Evolutionary conservation across 2,888 invertebrate species (phyloP).

Genomic region (Epistrophe eligans): DNA sequence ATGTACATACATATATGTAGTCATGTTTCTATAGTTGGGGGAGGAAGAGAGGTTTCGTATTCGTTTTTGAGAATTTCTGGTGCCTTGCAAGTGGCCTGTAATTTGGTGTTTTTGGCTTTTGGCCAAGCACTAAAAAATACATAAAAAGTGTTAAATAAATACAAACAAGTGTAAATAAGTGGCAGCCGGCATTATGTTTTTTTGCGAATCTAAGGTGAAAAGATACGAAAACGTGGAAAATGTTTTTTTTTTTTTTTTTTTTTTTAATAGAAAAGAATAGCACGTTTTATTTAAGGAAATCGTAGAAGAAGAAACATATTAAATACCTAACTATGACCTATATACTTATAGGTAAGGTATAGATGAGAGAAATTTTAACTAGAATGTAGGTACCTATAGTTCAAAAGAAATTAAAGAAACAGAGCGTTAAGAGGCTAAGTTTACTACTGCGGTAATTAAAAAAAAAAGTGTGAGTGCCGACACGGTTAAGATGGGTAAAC

Average conservation of each 20-base stretch:
- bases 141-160: constrained; percentile 25
- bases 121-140: constrained; percentile 39
- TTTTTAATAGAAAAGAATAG: background rate
- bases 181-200: constrained; percentile 24
- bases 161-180: constrained; percentile 18
- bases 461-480: too few species aligned
- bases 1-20: too few species aligned
- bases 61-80: constrained; percentile 1
- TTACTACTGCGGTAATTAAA: too few species aligned
- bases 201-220: constrained; percentile 33
- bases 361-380: too few species aligned
- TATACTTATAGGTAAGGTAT: too few species aligned
- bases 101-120: constrained; percentile 48
- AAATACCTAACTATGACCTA: too few species aligned
- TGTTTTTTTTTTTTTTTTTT: too few species aligned
- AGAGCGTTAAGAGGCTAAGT: too few species aligned
- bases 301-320: background rate
- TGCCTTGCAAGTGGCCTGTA: constrained; percentile 47
- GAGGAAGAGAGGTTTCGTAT: constrained; percentile 2
- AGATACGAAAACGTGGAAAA: background rate
- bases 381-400: too few species aligned
- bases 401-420: too few species aligned
- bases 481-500: too few species aligned
- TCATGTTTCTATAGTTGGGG: background rate
- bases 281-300: background rate